Base-by-base conservation (phyloP, 2,113 vertebrate species). In the Conger conger region DNA sequence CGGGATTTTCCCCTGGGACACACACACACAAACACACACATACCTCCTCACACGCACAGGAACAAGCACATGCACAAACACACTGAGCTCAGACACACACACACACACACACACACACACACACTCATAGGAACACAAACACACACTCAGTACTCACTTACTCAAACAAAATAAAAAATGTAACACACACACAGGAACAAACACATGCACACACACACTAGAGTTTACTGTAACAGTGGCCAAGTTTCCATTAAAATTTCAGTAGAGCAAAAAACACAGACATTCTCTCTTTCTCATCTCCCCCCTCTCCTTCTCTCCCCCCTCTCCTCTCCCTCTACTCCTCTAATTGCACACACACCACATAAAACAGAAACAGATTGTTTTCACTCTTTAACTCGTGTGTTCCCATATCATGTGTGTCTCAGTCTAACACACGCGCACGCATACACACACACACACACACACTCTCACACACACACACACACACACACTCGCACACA, bases 331-430 rank as follows among this genome's bases (percentile, higher is more conserved):
- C 36, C 83, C 83, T 85, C 83, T 87, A 40, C 80, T 87, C 87
- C 87, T 92, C 91, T 93, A 95, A 94, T 94, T 94, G 89, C 92
- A 89, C 86, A 92, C 92, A 93, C 93, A 91, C 92, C 92, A 93
- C 91, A 93, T 92, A 93, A 94, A 94, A 93, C 93, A 93, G 88
- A 94, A 93, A 90, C 94, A 94, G 92, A 94, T 93, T 93, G 91
- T 93, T 94, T 89, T 88, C 88, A 83, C 73, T 79, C 87, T 91
- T 89, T 87, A 89, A 90, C 87, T 13, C 68, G 86, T 89, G 88
- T 73, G 68, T 73, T 73, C 33, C 68, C 88, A 91, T 82, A 89
- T 87, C 91, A 88, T 81, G 73, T 89, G 68, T 89, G 88, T 89
- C 91, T 11, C 79, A 80, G 20, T 4, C 15, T 27, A 8, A 80